Base-by-base conservation (phyloP, 2,888 invertebrate species). In the Lycophotia porphyrea region DNA sequence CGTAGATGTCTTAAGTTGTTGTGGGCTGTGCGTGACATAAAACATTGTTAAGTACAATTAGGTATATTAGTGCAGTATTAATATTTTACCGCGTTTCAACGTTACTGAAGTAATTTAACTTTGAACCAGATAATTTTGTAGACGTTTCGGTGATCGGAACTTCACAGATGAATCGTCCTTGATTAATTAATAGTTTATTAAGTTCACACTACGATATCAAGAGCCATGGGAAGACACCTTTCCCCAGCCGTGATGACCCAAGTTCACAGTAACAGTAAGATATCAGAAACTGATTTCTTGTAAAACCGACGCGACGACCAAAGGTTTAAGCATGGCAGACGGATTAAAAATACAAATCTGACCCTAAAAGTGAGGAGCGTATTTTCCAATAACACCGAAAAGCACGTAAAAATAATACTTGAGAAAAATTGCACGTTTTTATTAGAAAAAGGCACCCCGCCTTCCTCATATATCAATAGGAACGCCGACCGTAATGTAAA, bases 401-500 rank as follows among this genome's bases (percentile, higher is more conserved):
- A 49, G 15, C 34, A 64, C 36, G 31, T 44, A 70, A 82, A 67
- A 76, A 71, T 64, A 68, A 71, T 39, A 73, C 24, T 55, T 39
- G 27, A 69, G 61, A 69, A 79, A 76, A 77, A 74, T 73, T 58
- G 61, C 58, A 60, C 60, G 47, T 55, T 79, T 80, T 71, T 85
- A 78, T 78, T 73, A 72, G 44, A 83, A 80, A 58, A 78, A 71
- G 64, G 61, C 27, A 70, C 81, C 76, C 63, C 58, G 36, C 61
- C 72, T 68, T 67, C 34, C 72, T 60, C 78, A n/a, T 81, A 72
- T 75, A 83, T 86, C 78, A 88, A 81, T 76, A 84, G 52, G 65
- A 68, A 36, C 58, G 52, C 47, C 65, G 47, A 61, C 86, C 64
- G 66, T 80, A 83, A 74, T 81, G 81, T 86, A 88, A 86, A 86